Evolutionary conservation across 2,113 vertebrate species (phyloP).

Genomic region (Prunella himalayana): DNA sequence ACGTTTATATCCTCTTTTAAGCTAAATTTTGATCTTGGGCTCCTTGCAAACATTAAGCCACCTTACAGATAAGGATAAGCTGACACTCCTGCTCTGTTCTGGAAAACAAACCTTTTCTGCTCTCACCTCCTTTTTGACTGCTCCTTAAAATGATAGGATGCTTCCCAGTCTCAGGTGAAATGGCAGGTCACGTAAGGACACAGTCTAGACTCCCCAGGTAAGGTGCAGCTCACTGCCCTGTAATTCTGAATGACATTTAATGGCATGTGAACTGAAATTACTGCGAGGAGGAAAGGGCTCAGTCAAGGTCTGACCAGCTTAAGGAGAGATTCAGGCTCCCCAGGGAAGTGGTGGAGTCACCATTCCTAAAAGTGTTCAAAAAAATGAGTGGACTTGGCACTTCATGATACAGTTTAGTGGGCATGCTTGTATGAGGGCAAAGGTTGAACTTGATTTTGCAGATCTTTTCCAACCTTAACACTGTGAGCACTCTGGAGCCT

Average conservation of each 20-base stretch:
- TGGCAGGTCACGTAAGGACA: neutral
- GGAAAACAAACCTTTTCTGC: neutral
- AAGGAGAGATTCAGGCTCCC: neutral
- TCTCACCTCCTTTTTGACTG: neutral
- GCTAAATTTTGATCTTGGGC: neutral
- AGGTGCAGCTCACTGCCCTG: neutral
- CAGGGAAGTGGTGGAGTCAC: neutral
- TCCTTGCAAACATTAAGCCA: neutral
- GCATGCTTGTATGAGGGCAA: neutral
- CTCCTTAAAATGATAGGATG: neutral
- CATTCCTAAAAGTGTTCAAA: neutral
- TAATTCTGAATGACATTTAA: neutral
- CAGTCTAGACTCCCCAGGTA: neutral
- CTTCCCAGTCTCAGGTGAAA: neutral
- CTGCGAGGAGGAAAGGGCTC: neutral
- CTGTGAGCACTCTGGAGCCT: neutral
- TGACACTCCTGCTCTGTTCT: neutral
- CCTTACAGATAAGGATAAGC: neutral
- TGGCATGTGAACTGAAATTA: neutral
- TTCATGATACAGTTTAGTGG: accelerated
- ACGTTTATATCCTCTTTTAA: neutral
- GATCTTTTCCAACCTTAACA: neutral
- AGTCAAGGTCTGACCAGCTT: neutral
- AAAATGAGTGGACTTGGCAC: neutral
- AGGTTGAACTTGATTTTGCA: neutral